Percentiles rank a stretch among this genome's conserved stretches.
Evolutionary conservation across 2,113 vertebrate genomes (phyloP).

Genomic region (Sapayoa aenigma): DNA sequence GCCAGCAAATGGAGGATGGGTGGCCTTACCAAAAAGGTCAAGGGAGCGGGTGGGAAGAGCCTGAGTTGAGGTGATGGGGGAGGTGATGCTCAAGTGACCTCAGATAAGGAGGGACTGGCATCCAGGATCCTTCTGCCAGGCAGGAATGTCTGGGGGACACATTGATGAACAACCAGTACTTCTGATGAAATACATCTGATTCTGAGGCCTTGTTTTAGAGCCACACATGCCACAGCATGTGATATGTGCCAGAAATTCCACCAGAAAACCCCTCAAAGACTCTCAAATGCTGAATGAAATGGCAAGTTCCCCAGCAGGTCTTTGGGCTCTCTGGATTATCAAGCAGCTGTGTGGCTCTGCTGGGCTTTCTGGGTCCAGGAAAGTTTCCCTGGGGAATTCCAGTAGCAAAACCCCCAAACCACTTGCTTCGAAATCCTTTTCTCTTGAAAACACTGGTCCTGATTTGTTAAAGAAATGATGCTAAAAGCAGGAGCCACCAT

Average conservation of each 20-base stretch:
- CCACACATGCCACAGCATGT: background rate
- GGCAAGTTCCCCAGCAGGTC: background rate
- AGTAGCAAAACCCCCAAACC: background rate
- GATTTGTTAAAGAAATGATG: constrained; percentile 52
- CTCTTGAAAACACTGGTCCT: background rate
- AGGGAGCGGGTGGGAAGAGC: background rate
- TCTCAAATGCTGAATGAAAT: background rate
- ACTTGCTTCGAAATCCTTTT: rapidly evolving
- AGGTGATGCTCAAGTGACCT: background rate
- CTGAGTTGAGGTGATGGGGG: rapidly evolving
- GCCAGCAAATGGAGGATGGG: rapidly evolving
- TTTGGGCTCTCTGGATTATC: background rate
- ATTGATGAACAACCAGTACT: background rate
- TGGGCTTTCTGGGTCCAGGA: background rate
- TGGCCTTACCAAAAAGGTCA: background rate
- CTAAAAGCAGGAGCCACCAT: background rate
- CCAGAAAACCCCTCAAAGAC: background rate
- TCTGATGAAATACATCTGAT: background rate
- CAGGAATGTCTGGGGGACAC: rapidly evolving
- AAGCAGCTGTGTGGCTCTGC: rapidly evolving
- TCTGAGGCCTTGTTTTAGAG: background rate
- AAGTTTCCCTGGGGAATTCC: background rate
- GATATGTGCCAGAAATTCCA: background rate
- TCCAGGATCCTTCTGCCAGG: background rate
- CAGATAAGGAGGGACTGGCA: background rate